Percentiles rank a stretch among this genome's conserved stretches.
These are phyloP conservation scores for Sinocyclocheilus anshuiensis DNA, from an alignment of 2,113 vertebrate species.

Conservation along the genomic window DNA sequence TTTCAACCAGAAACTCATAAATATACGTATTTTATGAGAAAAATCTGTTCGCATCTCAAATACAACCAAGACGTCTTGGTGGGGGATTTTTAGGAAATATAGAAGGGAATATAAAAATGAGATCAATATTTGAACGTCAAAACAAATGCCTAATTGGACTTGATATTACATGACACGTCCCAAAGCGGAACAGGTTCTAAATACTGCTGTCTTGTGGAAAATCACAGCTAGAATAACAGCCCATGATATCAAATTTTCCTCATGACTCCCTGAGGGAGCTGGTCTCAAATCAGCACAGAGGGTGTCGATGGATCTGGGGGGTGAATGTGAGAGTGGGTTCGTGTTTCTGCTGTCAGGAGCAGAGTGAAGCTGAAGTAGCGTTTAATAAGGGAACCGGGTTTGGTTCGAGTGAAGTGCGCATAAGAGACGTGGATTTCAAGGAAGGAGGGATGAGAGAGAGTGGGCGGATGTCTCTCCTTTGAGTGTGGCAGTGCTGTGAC, in stretches of 20 bases:
- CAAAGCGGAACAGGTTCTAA: slow-evolving; percentile 15
- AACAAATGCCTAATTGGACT: slow-evolving; percentile 37
- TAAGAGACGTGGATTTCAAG: slow-evolving; percentile 27
- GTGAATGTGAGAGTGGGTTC: slow-evolving; percentile 21
- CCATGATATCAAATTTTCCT: slow-evolving; percentile 33
- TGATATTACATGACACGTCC: slow-evolving; percentile 26
- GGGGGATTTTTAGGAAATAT: slow-evolving; percentile 1
- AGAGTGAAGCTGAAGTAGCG: slow-evolving; percentile 36
- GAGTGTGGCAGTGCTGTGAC: slow-evolving; percentile 26
- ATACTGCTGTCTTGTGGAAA: slow-evolving; percentile 33
- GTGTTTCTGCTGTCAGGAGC: slow-evolving; percentile 18
- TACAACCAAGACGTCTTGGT: neutral
- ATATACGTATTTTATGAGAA: slow-evolving; percentile 45
- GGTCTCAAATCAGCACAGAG: neutral
- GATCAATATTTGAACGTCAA: slow-evolving; percentile 27
- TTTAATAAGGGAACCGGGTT: slow-evolving; percentile 33
- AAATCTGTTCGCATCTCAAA: slow-evolving; percentile 28
- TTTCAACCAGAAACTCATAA: slow-evolving; percentile 40
- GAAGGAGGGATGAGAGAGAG: slow-evolving; percentile 32
- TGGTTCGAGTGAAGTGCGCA: slow-evolving; percentile 10
- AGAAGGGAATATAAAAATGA: neutral
- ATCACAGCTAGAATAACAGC: slow-evolving; percentile 24
- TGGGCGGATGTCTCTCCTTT: slow-evolving; percentile 2
- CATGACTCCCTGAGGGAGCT: slow-evolving; percentile 27
- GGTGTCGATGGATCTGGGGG: neutral